A percentile compares a stretch with the other conserved stretches of the same genome.
Conservation (phyloP, 2,888 invertebrate species). For the Oligia latruncula region DNA sequence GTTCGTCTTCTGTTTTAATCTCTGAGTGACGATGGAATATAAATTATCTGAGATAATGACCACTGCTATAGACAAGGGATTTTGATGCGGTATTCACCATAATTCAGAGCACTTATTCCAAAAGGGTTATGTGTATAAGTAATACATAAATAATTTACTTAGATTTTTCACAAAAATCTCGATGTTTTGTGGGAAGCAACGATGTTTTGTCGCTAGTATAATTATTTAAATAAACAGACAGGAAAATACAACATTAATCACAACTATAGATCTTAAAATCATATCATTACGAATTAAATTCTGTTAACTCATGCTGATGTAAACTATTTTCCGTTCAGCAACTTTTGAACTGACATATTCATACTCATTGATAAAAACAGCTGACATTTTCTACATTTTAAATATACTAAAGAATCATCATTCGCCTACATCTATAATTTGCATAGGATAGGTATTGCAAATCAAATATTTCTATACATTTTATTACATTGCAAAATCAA, state of each 20-base stretch:
- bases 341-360: not conserved
- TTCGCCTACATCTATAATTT: constrained; percentile 28
- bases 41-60: not conserved
- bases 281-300: not conserved
- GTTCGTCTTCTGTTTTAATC: too few relatives aligned
- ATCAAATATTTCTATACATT: constrained; percentile 48
- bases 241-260: not conserved
- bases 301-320: not conserved
- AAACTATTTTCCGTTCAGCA: not conserved
- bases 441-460: constrained; percentile 26
- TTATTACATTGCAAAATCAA: constrained; percentile 42
- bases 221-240: not conserved
- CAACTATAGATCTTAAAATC: not conserved
- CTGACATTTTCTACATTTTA: not conserved
- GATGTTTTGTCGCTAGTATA: not conserved
- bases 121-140: not conserved
- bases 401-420: constrained; percentile 18
- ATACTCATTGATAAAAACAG: constrained; percentile 17
- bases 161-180: not conserved
- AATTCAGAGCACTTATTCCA: not conserved
- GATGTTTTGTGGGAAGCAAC: not conserved
- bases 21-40: not conserved
- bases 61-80: too few relatives aligned
- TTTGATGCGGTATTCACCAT: not conserved
- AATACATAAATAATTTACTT: not conserved